Base-by-base conservation (phyloP, 2,797 vertebrate genomes). In the Leptodactylus fallax region DNA sequence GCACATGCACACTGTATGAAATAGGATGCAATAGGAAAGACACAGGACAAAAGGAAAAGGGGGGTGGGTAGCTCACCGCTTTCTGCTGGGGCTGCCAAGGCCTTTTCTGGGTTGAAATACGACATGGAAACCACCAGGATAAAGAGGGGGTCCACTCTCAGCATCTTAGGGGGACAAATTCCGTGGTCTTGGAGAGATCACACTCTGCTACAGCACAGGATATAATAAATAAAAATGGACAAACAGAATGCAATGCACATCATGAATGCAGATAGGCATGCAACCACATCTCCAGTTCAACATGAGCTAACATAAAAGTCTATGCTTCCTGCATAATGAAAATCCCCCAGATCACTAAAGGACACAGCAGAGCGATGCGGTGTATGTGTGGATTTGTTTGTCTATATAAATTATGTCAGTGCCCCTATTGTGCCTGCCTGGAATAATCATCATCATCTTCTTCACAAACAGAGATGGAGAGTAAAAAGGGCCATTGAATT, bases 91-190 rank as follows among this genome's bases (percentile, higher is more conserved):
- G 96, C 96, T 95, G 95, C 96, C 85, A 96, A 94, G 65, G 95
- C 96, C 95, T 95, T 95, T 92, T 96, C 96, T 89, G 96, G 96
- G 94, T 95, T 95, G 92, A 96, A 94, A 95, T 95, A 96, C 91
- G 96, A 96, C 96, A 96, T 95, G 92, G 94, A 94, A 93, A 94
- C 95, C 93, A 95, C 95, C 91, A 91, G 87, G 72, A 91, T 89
- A 78, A 91, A 84, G 76, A 91, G 85, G 74, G 90, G 90, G 89
- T 90, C 91, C 90, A 88, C 83, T 84, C 90, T 91, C 81, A 90
- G 90, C 91, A 91, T 91, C 87, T 91, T 91, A 88, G 88, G 90
- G 87, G 82, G 85, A 85, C 83, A 87, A 36, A 81, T 88, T 87
- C 85, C 55, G 67, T 27, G 76, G 55, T 80, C 77, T 69, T 81